These are phyloP conservation scores for Penaeus vannamei DNA, from an alignment of 1,140 invertebrate species.

Conservation along the genomic window DNA sequence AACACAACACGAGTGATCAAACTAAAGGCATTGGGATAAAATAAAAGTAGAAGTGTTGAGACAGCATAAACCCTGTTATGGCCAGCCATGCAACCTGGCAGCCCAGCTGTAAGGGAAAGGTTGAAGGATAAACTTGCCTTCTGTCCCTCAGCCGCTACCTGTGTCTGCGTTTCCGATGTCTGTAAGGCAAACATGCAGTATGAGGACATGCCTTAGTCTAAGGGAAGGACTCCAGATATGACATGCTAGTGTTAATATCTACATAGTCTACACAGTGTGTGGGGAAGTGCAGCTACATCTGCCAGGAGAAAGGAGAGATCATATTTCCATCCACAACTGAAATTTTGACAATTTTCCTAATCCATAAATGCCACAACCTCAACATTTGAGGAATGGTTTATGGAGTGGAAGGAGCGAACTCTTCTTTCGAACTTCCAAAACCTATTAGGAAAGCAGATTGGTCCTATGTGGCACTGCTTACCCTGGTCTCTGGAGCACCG, in stretches of 20 bases:
- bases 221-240: conserved; percentile 59
- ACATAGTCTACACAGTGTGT: conserved; percentile 64
- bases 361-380: conserved; percentile 28
- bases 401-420: not conserved
- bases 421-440: conserved; percentile 36
- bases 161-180: conserved; percentile 60
- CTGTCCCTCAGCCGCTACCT: conserved; percentile 61
- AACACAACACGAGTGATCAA: conserved; percentile 26
- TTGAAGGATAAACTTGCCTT: conserved; percentile 62
- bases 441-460: not conserved
- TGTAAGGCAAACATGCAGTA: conserved; percentile 65
- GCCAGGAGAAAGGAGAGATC: conserved; percentile 55
- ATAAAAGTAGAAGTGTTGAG: conserved; percentile 13
- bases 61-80: conserved; percentile 43
- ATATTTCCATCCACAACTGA: conserved; percentile 50
- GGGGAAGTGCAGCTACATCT: conserved; percentile 63
- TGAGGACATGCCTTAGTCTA: conserved; percentile 65
- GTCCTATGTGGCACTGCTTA: conserved; percentile 13
- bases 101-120: conserved; percentile 65
- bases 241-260: conserved; percentile 64
- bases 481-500: conserved; percentile 58
- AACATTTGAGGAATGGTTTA: not conserved
- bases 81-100: conserved; percentile 63
- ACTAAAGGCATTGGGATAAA: conserved; percentile 10
- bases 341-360: conserved; percentile 28